Evolutionary conservation across 1,140 invertebrate species (phyloP), one percentile per base, ranked within the genome.

Genomic region (Lasaia peninsularis): DNA sequence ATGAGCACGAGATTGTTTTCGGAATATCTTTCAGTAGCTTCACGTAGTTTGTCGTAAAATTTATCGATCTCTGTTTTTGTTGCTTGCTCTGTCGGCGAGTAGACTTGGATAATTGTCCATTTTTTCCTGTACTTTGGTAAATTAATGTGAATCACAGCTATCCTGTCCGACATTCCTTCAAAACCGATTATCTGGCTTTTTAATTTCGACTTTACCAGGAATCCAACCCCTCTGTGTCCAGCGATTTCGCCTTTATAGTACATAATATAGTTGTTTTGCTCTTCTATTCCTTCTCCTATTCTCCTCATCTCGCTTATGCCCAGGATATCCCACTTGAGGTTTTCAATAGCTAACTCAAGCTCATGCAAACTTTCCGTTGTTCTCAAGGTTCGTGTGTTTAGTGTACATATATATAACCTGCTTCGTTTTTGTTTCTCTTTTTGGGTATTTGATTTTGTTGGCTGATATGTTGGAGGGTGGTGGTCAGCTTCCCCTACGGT

Each of bases 81-180:
- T 34, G 54, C 53, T 56, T 56, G 54, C 14, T 56, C 40, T 32
- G 24, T 56, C 8, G 40, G 54, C 9, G 54, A 24, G 24, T 24
- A 24, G 24, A 49, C 54, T 56, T 56, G 40, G 24, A 56, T 56
- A 10, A 56, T n/a, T 40, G 52, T 21, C 52, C 52, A 54, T 12
- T 24, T 37, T n/a, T 54, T 54, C 18, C 4, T 55, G 34, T 20
- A n/a, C 18, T 34, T 63, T 31, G 61, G 65, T 56, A 56, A 58
- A 10, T 40, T 40, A 18, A 40, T 40, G 7, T 40, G 14, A 18
- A 28, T 28, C 24, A 7, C 24, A 4, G 24, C 37, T 44, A 44
- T 44, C 6, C 37, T 44, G 12, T 44, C 37, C 6, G 16, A 44
- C 18, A 44, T 44, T 6, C 37, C 37, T 44, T 44, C 37, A 44